Conservation (phyloP, 2,888 invertebrate species). For the Abrostola tripartita region DNA sequence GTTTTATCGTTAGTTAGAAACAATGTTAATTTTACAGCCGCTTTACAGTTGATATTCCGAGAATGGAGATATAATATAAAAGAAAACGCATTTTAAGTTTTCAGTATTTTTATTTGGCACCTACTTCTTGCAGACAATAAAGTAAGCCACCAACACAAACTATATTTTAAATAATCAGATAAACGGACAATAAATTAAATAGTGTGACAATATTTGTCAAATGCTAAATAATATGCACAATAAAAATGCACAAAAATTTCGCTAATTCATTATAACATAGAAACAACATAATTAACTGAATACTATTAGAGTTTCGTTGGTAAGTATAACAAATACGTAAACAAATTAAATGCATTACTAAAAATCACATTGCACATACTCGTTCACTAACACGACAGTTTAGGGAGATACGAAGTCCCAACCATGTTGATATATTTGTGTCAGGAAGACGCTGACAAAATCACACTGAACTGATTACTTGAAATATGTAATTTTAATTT, state of each 20-base stretch:
- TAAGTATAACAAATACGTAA: slow-evolving; percentile 23
- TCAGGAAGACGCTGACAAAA: neutral
- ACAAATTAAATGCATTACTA: slow-evolving; percentile 41
- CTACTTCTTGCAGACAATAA: slow-evolving; percentile 48
- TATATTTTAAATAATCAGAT: slow-evolving; percentile 35
- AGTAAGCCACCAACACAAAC: slow-evolving; percentile 47
- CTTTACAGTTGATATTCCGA: neutral
- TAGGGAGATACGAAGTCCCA: neutral
- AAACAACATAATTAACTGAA: slow-evolving; percentile 39
- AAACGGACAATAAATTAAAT: slow-evolving; percentile 43
- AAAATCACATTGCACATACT: slow-evolving; percentile 32
- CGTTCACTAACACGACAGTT: slow-evolving; percentile 13
- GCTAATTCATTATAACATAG: slow-evolving; percentile 40
- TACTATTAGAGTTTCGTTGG: slow-evolving; percentile 53
- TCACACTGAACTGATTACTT: too few species aligned
- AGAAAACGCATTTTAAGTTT: slow-evolving; percentile 32
- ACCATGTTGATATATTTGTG: neutral
- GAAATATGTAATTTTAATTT: too few species aligned
- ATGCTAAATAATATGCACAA: slow-evolving; percentile 36
- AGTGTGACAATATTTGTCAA: slow-evolving; percentile 32
- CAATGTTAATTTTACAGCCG: neutral
- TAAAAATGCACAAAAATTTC: slow-evolving; percentile 36
- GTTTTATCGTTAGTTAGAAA: too few species aligned
- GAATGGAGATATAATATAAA: slow-evolving; percentile 10
- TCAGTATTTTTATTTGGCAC: slow-evolving; percentile 59